These are phyloP conservation scores for Rhinolophus sinicus DNA, from an alignment of 2,113 vertebrate species.

Conservation along the genomic window DNA sequence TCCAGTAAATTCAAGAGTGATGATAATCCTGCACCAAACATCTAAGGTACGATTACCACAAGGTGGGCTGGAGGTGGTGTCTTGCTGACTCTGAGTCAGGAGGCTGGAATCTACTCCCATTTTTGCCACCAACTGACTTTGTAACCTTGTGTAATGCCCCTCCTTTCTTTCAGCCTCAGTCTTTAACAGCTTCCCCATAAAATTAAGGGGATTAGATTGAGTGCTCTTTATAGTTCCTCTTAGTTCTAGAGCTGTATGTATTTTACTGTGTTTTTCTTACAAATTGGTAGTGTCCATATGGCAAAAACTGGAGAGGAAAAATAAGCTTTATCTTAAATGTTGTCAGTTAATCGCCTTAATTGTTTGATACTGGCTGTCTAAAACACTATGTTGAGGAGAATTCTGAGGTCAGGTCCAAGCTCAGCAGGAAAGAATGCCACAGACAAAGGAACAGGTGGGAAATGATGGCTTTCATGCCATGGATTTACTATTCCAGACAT, in stretches of 20 bases:
- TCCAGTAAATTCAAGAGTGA: constrained; percentile 25
- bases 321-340: constrained; percentile 8
- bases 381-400: constrained; percentile 14
- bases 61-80: not conserved
- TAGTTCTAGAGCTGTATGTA: not conserved
- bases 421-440: not conserved
- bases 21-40: not conserved
- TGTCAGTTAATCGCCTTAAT: not conserved
- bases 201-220: not conserved
- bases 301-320: constrained; percentile 27
- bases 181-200: not conserved
- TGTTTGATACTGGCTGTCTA: not conserved
- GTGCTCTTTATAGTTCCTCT: not conserved
- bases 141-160: not conserved
- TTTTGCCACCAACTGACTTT: constrained; percentile 29
- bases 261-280: constrained; percentile 50
- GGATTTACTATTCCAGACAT: not conserved
- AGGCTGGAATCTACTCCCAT: not conserved
- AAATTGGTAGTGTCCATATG: not conserved
- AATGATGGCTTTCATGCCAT: not conserved
- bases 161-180: not conserved
- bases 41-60: not conserved
- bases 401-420: constrained; percentile 1
- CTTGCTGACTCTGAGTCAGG: not conserved
- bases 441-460: not conserved